Conservation (phyloP, 2,113 vertebrate species). For the Lethenteron reissneri region DNA sequence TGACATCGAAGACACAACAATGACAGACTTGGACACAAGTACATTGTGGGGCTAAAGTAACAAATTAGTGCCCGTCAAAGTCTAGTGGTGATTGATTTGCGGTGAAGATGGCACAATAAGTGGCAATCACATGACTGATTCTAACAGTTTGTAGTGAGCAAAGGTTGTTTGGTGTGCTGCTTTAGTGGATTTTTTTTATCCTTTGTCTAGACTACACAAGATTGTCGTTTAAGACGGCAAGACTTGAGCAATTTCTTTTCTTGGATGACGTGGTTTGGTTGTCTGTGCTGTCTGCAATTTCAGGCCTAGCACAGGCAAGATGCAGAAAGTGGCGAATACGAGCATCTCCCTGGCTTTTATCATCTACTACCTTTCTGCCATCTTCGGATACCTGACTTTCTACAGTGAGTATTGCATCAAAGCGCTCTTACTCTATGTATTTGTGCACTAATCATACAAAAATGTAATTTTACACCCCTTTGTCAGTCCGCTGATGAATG, state of each 20-base stretch:
- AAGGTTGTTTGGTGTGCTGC: neutral
- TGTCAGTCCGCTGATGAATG: too few species aligned
- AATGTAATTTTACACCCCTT: too few species aligned
- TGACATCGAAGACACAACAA: neutral
- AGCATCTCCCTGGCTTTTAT: slow-evolving; percentile 54
- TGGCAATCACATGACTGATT: neutral
- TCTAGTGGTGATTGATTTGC: slow-evolving; percentile 8
- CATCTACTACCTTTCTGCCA: slow-evolving; percentile 53
- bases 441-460: too few species aligned
- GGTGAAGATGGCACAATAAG: neutral
- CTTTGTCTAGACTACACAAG: neutral
- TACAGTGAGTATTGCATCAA: slow-evolving; percentile 34
- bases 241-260: neutral
- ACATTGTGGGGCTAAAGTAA: neutral
- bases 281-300: slow-evolving; percentile 3
- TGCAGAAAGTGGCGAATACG: slow-evolving; percentile 57
- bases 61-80: slow-evolving; percentile 8
- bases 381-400: slow-evolving; percentile 94
- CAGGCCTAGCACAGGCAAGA: slow-evolving; percentile 59
- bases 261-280: neutral
- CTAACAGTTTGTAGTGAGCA: slow-evolving; percentile 11
- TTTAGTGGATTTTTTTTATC: neutral
- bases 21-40: neutral
- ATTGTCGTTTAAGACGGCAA: neutral
- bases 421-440: neutral